These are phyloP conservation scores for Canis aureus DNA, from an alignment of 2,113 vertebrate genomes.

Conservation along the genomic window DNA sequence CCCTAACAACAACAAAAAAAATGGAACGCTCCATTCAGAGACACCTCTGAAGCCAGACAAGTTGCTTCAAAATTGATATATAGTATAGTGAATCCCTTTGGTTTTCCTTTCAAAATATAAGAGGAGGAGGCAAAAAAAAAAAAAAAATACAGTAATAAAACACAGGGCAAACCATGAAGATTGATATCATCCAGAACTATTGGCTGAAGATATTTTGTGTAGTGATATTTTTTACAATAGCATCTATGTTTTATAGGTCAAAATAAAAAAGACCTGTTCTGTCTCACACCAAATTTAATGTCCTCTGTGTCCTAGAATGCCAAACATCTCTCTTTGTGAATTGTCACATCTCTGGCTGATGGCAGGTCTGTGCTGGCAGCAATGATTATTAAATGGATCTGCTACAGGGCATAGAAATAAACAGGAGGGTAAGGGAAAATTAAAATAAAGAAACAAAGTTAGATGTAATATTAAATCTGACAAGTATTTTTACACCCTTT, in stretches of 20 bases:
- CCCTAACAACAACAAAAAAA: slow-evolving; percentile 11
- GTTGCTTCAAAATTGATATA: background rate
- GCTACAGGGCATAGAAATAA: background rate
- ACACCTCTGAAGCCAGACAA: background rate
- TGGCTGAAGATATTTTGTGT: slow-evolving; percentile 2
- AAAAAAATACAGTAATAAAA: slow-evolving; percentile 18
- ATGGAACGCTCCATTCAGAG: background rate
- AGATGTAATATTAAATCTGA: background rate
- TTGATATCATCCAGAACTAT: background rate
- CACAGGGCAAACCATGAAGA: background rate
- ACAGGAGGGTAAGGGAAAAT: background rate
- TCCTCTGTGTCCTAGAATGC: background rate
- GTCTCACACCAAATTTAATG: slow-evolving; percentile 16
- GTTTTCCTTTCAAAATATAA: slow-evolving; percentile 32
- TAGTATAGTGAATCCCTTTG: background rate
- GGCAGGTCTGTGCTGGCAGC: background rate
- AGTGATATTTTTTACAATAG: slow-evolving; percentile 46
- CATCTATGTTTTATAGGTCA: slow-evolving; percentile 33
- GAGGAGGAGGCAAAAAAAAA: background rate
- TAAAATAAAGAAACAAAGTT: rapidly evolving
- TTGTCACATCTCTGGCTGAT: background rate
- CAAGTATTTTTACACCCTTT: background rate
- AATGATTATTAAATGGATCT: background rate
- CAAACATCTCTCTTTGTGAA: slow-evolving; percentile 37
- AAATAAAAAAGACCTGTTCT: slow-evolving; percentile 54